Base-by-base conservation (phyloP, 2,888 invertebrate species). In the Plutella xylostella region DNA sequence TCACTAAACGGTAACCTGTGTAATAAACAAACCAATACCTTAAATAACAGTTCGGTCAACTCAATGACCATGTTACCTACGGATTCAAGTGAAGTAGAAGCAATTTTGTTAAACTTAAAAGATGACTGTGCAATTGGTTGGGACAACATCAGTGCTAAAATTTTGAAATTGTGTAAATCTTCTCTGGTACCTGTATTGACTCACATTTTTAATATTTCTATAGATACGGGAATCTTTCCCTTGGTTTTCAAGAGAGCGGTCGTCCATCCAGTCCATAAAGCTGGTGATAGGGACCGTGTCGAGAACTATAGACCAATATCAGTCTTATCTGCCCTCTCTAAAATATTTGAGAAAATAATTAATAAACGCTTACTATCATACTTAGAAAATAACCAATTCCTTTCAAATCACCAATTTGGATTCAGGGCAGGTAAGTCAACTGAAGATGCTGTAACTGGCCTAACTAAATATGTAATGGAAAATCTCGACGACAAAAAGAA, bases 341-440 rank as follows among this genome's bases (percentile, higher is more conserved):
- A 43, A 30, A 34, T 40, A 22, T 40, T 46, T 2, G 48, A 47
- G 18, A 47, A 48, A 28, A 37, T 51, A 3, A 39, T 47, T 12
- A 44, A 45, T 17, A 19, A 12, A 14, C 18, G 37, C 7, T 22
- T 51, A 11, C 33, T 40, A 2, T 9, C 17, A 1, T 49, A 46
- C 17, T 25, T 52, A 2, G 49, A 54, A 31, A 21, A n/a, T n/a
- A 43, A 42, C 7, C 30, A 48, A 0, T 14, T 50, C 4, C 20
- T 48, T 7, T 54, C 45, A 15, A 40, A 40, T 5, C 30, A 14
- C 3, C 51, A 50, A 39, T 51, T 43, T 43, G 51, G 48, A 14
- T 52, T 51, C 28, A 33, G 50, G 21, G 20, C 22, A 9, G 30
- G 42, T 5, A 49, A 22, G 45, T 50, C 51, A 0, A 49, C 47